Evolutionary conservation across 2,113 vertebrate genomes (phyloP), one percentile per base, ranked within the genome.

Genomic region (Anas platyrhynchos): DNA sequence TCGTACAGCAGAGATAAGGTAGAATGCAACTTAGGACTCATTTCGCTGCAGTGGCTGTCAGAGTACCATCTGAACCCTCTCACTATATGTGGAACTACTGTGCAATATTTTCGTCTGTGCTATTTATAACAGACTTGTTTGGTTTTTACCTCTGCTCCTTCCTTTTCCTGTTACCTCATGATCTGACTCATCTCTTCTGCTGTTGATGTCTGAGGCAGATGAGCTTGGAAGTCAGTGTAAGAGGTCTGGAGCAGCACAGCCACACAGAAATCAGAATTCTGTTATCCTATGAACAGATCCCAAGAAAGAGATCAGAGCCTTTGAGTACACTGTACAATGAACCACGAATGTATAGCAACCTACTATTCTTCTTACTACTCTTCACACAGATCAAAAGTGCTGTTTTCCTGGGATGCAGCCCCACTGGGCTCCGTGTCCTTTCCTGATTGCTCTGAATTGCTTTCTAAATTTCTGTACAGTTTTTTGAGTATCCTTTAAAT

Each of bases 91-190:
- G 65, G 29, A 87, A 56, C 65, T 68, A 29, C 78, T 44, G 46
- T 81, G 72, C 79, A 69, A 0, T 77, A 48, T 88, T 94, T 89
- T 77, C 61, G 78, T 25, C 58, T 46, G 41, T 61, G 52, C 80
- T 87, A 9, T 88, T 91, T 77, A 50, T 76, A 87, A 65, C 43
- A 72, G 78, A 71, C 84, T 77, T 88, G 52, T 94, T 95, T 41
- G 79, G 74, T 85, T 69, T 93, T 94, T 87, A 76, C 80, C 72
- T 95, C 77, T 94, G 52, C 68, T 78, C 48, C 72, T 86, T 96
- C 83, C 88, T 83, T 46, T 94, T 95, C 84, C 85, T 85, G 55
- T 92, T 89, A 13, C 56, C 68, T 78, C 78, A 63, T 54, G 67
- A 25, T 63, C 81, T 91, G 86, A 90, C 85, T 86, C 87, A 75